A percentile compares a stretch with the other conserved stretches of the same genome.
Conservation (phyloP, 2,888 invertebrate genomes). For the Caprella mutica region DNA sequence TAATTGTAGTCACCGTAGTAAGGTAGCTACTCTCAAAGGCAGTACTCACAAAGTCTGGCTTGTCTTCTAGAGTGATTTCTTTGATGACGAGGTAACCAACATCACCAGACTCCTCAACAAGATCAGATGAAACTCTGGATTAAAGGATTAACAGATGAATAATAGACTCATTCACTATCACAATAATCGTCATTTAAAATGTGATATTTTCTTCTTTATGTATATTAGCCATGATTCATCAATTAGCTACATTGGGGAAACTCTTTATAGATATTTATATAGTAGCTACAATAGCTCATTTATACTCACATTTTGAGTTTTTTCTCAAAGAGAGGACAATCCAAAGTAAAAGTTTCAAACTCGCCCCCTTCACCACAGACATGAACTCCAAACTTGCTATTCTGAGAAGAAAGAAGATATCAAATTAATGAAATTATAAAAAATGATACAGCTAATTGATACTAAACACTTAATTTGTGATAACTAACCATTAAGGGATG, state of each 20-base stretch:
- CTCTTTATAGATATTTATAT: slow-evolving; percentile 1
- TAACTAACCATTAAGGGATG: not conserved
- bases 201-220: not conserved
- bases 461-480: not conserved
- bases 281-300: not conserved
- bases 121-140: slow-evolving; percentile 69
- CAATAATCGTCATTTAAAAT: too few relatives aligned
- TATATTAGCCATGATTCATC: not conserved
- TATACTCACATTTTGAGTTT: slow-evolving; percentile 72
- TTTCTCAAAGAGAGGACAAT: slow-evolving; percentile 90
- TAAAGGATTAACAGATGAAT: slow-evolving; percentile 3
- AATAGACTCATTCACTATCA: not conserved
- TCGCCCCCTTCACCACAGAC: slow-evolving; percentile 98
- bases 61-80: slow-evolving; percentile 64
- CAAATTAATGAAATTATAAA: not conserved
- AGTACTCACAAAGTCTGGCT: too few relatives aligned
- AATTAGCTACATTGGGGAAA: not conserved
- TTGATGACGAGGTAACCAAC: slow-evolving; percentile 86
- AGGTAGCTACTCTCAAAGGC: too few relatives aligned
- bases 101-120: slow-evolving; percentile 78
- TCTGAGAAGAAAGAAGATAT: not conserved
- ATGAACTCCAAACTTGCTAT: slow-evolving; percentile 81
- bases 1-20: too few relatives aligned
- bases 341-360: slow-evolving; percentile 93
- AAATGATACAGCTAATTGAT: not conserved